Conservation (phyloP, 2,113 vertebrate species). For the Gallinago media region DNA sequence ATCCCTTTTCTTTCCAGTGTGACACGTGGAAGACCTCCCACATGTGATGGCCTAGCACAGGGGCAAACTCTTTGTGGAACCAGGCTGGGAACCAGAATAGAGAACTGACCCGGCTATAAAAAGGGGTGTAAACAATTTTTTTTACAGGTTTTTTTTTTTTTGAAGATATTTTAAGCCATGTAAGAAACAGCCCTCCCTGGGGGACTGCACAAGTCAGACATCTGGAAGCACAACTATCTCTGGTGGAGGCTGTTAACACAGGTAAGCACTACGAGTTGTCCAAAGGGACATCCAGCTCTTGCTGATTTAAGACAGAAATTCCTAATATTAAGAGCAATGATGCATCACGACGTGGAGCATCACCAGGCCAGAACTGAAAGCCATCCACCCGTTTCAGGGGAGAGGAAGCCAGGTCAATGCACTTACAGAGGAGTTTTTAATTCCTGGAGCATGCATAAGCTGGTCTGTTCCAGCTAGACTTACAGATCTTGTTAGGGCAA, state of each 20-base stretch:
- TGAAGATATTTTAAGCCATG: background rate
- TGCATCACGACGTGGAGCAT: background rate
- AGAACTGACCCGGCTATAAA: background rate
- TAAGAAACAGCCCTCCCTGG: background rate
- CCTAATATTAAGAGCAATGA: background rate
- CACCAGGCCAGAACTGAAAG: background rate
- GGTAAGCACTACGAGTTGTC: background rate
- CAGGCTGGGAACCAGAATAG: background rate
- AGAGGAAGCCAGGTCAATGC: background rate
- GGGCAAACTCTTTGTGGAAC: constrained; percentile 11
- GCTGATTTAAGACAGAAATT: background rate
- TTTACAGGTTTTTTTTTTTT: background rate
- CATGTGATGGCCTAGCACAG: too few relatives aligned
- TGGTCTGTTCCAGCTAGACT: background rate
- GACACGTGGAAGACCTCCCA: too few relatives aligned
- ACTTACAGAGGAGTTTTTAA: background rate
- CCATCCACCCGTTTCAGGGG: background rate
- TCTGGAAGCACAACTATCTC: background rate
- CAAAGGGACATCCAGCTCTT: background rate
- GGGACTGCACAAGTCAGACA: background rate
- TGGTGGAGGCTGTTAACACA: background rate
- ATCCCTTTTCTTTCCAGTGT: too few relatives aligned
- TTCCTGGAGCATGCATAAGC: background rate
- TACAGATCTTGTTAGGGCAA: background rate
- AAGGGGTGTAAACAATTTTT: background rate